A percentile compares a stretch with the other conserved stretches of the same genome.
These are phyloP conservation scores for Oreotragus oreotragus DNA, from an alignment of 2,113 vertebrate genomes.

Conservation along the genomic window DNA sequence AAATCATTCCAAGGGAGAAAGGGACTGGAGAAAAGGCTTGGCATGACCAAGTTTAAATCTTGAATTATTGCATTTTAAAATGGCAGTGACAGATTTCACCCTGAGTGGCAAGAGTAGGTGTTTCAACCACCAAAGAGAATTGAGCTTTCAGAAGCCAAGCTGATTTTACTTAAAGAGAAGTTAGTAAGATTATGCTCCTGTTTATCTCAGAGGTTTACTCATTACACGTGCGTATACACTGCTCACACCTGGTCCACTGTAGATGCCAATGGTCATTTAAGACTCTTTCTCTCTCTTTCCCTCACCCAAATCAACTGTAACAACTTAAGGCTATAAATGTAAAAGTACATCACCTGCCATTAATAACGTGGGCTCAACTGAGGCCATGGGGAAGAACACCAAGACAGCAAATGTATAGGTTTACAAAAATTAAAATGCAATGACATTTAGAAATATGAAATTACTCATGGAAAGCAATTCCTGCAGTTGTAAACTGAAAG, in stretches of 20 bases:
- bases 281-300: background rate
- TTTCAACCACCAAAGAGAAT: background rate
- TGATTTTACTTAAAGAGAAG: background rate
- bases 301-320: background rate
- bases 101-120: background rate
- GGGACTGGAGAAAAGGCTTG: background rate
- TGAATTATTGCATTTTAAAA: background rate
- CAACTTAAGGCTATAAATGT: background rate
- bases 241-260: background rate
- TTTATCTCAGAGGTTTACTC: background rate
- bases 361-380: background rate
- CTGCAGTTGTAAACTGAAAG: background rate
- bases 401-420: background rate
- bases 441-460: conserved; percentile 34
- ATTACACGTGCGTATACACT: background rate
- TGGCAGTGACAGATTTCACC: background rate
- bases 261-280: background rate
- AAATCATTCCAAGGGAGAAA: background rate
- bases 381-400: background rate
- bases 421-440: background rate
- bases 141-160: background rate
- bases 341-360: background rate
- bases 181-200: background rate
- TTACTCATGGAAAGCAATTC: background rate
- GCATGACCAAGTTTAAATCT: background rate